These are phyloP conservation scores for Malachius bipustulatus DNA, from an alignment of 2,888 invertebrate genomes.

Conservation along the genomic window DNA sequence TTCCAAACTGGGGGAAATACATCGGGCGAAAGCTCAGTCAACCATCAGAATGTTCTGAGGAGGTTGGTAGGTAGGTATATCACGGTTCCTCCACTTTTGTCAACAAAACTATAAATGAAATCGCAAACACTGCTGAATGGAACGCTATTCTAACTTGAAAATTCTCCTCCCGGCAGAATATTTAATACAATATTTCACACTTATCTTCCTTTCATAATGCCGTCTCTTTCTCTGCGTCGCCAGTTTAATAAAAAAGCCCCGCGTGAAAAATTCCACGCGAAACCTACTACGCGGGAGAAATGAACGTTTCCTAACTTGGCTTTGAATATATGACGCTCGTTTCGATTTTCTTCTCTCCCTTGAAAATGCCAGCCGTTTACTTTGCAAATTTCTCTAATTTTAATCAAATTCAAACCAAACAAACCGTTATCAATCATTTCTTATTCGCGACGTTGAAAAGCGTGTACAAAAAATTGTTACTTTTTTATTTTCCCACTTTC, in stretches of 20 bases:
- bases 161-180: constrained; percentile 10
- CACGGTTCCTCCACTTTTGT: constrained; percentile 15
- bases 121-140: constrained; percentile 17
- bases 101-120: constrained; percentile 21
- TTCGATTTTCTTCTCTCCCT: too few species aligned
- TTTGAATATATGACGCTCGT: too few species aligned
- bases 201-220: background rate
- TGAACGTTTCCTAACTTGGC: too few species aligned
- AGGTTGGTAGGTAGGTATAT: constrained; percentile 12
- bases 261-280: too few species aligned
- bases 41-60: constrained; percentile 13
- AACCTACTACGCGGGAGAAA: too few species aligned
- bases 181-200: constrained; percentile 14
- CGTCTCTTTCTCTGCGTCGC: background rate
- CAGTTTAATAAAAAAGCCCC: constrained; percentile 1
- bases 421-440: too few species aligned
- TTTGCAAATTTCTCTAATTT: too few species aligned
- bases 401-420: too few species aligned
- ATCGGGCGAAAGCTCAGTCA: background rate
- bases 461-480: too few species aligned
- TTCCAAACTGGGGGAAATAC: constrained; percentile 8
- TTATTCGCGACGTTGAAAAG: too few species aligned
- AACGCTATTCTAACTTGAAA: constrained; percentile 12
- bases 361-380: too few species aligned
- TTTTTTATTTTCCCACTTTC: too few species aligned